Base-by-base conservation (phyloP, 2,888 invertebrate genomes). In the Morinoia aosen region DNA sequence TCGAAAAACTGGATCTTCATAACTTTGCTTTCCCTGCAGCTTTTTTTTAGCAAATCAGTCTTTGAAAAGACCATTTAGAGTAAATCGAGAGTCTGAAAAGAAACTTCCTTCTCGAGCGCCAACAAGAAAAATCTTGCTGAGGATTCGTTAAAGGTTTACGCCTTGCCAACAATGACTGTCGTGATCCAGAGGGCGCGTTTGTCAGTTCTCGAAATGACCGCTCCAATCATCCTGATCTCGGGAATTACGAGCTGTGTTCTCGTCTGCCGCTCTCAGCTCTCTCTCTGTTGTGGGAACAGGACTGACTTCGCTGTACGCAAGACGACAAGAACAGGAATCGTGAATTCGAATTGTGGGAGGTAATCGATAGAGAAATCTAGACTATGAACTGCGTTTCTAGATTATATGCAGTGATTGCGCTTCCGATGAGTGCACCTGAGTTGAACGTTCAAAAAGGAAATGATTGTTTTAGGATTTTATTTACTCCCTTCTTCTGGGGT, bases 121-220 rank as follows among this genome's bases (percentile, higher is more conserved):
- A 33, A 76, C 33, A 16, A 48, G 48, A 76, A 76, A 33, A 33
- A 16, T 19, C 25, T 76, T 76, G 25, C 33, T 76, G 25, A 33
- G 76, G 90, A 90, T 90, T 90, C 48, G 40, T 90, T 90, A 90
- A 90, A 90, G 90, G 90, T 90, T 90, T 19, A 90, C 90, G 90
- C 90, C 90, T 90, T 48, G 10, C 40, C 90, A 40, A 40, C 90
- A 90, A 90, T 90, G 90, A 48, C 12, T 39, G 39, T 90, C 90
- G 90, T 90, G 90, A 90, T 90, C 90, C 40, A 90, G 19, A 40
- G 90, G 90, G 10, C 48, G 48, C 39, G 39, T 90, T 40, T 90
- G 90, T 90, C 90, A 90, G 90, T 40, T 39, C 90, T 48, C 90
- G 76, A 33, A 61, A 76, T 76, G 76, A 76, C 76, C 61, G 16